These are phyloP conservation scores for Lipophrys pholis DNA, from an alignment of 2,113 vertebrate genomes.

Conservation along the genomic window DNA sequence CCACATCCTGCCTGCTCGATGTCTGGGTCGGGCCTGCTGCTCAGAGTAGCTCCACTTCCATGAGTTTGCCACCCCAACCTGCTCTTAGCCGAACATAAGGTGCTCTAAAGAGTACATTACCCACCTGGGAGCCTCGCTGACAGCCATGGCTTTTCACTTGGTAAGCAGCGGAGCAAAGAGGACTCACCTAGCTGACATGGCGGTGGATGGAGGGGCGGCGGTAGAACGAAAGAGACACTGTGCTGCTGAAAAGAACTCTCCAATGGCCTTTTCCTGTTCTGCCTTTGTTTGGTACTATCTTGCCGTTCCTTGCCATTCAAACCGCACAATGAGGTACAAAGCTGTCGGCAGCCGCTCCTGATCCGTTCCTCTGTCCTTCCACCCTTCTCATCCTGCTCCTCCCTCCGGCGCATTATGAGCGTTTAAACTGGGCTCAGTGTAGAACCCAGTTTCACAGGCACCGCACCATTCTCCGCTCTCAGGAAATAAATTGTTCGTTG, in stretches of 20 bases:
- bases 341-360: conserved; percentile 46
- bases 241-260: conserved; percentile 59
- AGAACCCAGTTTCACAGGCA: conserved; percentile 44
- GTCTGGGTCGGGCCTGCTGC: conserved; percentile 41
- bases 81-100: conserved; percentile 45
- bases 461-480: conserved; percentile 35
- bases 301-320: conserved; percentile 67
- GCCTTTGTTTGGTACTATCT: conserved; percentile 72
- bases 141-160: conserved; percentile 50
- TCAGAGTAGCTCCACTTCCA: conserved; percentile 30
- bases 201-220: neutral
- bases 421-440: conserved; percentile 54
- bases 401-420: conserved; percentile 45
- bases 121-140: conserved; percentile 49
- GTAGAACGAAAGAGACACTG: conserved; percentile 9
- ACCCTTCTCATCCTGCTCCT: conserved; percentile 7
- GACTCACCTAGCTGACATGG: conserved; percentile 46
- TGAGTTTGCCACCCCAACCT: conserved; percentile 25
- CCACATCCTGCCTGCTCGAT: conserved; percentile 58
- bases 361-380: conserved; percentile 22
- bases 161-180: conserved; percentile 30
- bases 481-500: conserved; percentile 66
- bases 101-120: conserved; percentile 56
- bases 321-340: conserved; percentile 73
- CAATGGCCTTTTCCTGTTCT: conserved; percentile 73